Conservation (phyloP, 2,888 invertebrate genomes). For the Acleris cristana region DNA sequence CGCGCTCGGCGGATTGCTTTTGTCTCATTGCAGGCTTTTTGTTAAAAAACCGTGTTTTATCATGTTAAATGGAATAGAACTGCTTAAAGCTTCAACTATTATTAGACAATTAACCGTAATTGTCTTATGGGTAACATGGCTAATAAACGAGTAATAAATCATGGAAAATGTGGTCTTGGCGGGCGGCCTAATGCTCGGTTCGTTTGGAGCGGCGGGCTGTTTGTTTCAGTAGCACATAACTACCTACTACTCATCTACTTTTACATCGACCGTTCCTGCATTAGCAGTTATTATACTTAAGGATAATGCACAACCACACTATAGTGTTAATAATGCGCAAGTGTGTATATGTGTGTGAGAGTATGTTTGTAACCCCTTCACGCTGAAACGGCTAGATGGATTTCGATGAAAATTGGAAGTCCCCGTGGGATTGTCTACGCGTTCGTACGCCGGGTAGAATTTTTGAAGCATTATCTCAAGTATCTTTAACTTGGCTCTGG, state of each 20-base stretch:
- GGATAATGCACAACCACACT: too few relatives aligned
- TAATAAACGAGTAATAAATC: conserved; percentile 7
- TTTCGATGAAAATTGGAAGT: too few relatives aligned
- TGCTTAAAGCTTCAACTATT: neutral
- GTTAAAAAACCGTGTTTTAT: too few relatives aligned
- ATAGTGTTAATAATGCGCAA: too few relatives aligned
- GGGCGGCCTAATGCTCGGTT: conserved; percentile 12
- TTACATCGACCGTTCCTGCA: too few relatives aligned
- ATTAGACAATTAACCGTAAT: conserved; percentile 48
- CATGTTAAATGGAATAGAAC: too few relatives aligned
- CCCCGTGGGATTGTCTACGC: too few relatives aligned
- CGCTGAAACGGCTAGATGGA: too few relatives aligned
- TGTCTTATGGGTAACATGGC: neutral
- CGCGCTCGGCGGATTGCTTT: conserved; percentile 57
- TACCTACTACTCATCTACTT: neutral
- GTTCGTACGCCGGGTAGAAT: too few relatives aligned
- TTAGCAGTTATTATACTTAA: too few relatives aligned
- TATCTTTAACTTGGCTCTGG: neutral
- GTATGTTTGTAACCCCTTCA: too few relatives aligned
- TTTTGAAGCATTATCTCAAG: neutral
- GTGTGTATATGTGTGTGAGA: too few relatives aligned
- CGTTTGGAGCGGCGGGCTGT: neutral
- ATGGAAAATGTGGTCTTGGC: conserved; percentile 8
- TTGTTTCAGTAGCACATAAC: neutral
- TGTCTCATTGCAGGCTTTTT: conserved; percentile 45